Percentiles rank a stretch among this genome's conserved stretches.
These are phyloP conservation scores for Syngnathoides biaculeatus DNA, from an alignment of 2,113 vertebrate genomes.

Conservation along the genomic window DNA sequence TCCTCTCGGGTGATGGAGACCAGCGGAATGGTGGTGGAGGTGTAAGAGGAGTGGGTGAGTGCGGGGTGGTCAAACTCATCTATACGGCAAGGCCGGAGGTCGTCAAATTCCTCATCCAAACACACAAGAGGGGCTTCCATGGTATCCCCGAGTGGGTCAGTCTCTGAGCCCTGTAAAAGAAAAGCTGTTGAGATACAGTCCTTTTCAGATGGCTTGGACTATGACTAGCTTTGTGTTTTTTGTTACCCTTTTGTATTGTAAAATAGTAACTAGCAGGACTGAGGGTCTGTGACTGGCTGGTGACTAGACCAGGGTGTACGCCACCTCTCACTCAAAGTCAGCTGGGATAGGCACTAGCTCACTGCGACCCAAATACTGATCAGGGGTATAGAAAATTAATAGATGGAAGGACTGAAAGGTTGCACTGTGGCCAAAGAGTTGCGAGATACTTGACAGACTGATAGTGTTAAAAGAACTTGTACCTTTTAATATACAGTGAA, in stretches of 20 bases:
- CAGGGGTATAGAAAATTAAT: too few species aligned
- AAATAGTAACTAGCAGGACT: neutral
- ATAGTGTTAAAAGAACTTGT: too few species aligned
- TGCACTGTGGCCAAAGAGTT: too few species aligned
- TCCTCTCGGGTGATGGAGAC: slow-evolving; percentile 80
- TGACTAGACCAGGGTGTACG: too few species aligned
- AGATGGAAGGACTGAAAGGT: too few species aligned
- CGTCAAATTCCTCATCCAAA: slow-evolving; percentile 90
- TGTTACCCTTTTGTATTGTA: neutral
- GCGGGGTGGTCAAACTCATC: slow-evolving; percentile 74
- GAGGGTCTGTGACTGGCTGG: neutral
- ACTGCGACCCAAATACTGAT: too few species aligned
- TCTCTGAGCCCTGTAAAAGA: slow-evolving; percentile 33
- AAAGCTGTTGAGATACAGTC: slow-evolving; percentile 3
- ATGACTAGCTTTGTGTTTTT: neutral
- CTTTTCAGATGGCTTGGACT: neutral
- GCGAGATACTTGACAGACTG: too few species aligned
- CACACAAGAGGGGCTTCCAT: slow-evolving; percentile 93
- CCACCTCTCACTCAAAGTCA: too few species aligned
- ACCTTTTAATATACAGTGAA: too few species aligned
- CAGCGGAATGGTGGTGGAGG: slow-evolving; percentile 65
- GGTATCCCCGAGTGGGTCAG: slow-evolving; percentile 40
- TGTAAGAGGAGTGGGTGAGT: slow-evolving; percentile 64
- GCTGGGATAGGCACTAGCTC: too few species aligned
- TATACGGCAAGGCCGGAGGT: slow-evolving; percentile 78